Evolutionary conservation across 2,113 vertebrate genomes (phyloP), one percentile per base, ranked within the genome.

Genomic region (Clarias magur): DNA sequence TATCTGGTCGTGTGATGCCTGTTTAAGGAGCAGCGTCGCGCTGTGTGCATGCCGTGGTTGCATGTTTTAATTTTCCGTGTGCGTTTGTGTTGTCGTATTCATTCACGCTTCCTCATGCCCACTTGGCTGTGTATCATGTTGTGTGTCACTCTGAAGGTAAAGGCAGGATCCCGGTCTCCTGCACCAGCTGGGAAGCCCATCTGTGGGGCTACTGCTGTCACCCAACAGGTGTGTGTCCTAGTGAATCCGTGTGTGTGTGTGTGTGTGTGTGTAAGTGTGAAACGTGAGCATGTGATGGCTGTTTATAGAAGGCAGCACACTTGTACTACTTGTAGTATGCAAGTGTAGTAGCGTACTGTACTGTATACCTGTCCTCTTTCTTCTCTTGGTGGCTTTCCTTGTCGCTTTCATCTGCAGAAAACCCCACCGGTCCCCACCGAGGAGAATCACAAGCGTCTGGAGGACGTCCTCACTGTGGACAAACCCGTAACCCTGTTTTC

Each of bases 371-470:
- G 54, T 53, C 56, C 25, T 81, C 83, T 76, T 11, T 88, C 12
- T 80, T 57, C 25, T 70, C 80, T 53, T 17, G 12, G 0, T 30
- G 81, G 88, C 89, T 86, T 85, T 94, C 90, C 95, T 17, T 62
- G 91, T 54, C 91, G 87, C 85, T 95, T 94, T 93, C 91, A 93
- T 93, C 93, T 93, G 76, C 93, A 98, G 97, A 94, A 93, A 42
- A 68, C 90, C 88, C 91, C 92, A 88, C 92, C 95, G 93, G 94
- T 92, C 88, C 95, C 96, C 0, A 88, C 93, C 15, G 96, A 98
- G 90, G 97, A 97, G 80, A 96, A 97, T 1, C 95, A 96, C 93
- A 96, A 93, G 87, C 95, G 96, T 23, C 95, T 97, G 91, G 97
- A 94, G 94, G 96, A 95, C 95, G 97, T 97, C 96, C 97, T 97